Percentiles rank a stretch among this genome's conserved stretches.
Evolutionary conservation across 2,797 vertebrate genomes (phyloP).

Genomic region (Spinibarbus caldwelli): DNA sequence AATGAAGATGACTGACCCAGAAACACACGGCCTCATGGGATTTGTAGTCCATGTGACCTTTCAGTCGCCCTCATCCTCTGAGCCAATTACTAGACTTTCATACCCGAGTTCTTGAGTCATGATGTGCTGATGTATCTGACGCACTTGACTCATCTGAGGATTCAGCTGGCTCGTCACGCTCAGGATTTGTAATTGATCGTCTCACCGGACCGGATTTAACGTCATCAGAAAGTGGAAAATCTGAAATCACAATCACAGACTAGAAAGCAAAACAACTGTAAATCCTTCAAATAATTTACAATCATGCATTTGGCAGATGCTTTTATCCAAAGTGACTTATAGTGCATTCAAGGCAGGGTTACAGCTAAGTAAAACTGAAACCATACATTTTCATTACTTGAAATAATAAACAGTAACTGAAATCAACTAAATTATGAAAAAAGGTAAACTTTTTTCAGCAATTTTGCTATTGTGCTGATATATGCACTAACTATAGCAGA

Average conservation of each 20-base stretch:
- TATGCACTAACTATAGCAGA: too few relatives aligned
- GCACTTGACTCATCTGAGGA: neutral
- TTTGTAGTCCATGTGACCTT: constrained; percentile 25
- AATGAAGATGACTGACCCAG: constrained; percentile 34
- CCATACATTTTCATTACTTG: too few relatives aligned
- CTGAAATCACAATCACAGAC: neutral
- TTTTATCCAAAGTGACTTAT: neutral
- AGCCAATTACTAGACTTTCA: constrained; percentile 8
- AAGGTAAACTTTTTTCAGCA: too few relatives aligned
- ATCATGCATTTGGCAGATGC: neutral
- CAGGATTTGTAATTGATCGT: neutral
- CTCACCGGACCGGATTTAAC: neutral
- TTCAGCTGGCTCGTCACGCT: neutral
- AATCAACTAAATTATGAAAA: too few relatives aligned
- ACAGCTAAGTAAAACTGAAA: too few relatives aligned
- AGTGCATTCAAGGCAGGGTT: too few relatives aligned
- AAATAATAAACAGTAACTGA: too few relatives aligned
- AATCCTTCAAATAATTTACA: neutral
- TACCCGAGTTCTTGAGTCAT: neutral
- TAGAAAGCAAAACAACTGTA: neutral
- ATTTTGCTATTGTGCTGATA: too few relatives aligned
- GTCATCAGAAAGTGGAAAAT: neutral
- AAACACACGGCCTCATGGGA: constrained; percentile 38
- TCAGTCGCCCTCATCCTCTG: neutral
- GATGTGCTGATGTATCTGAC: neutral